phyloP scores from a whole-genome alignment of 1,140 invertebrate genomes.

The Hylyphantes graminicola region DNA sequence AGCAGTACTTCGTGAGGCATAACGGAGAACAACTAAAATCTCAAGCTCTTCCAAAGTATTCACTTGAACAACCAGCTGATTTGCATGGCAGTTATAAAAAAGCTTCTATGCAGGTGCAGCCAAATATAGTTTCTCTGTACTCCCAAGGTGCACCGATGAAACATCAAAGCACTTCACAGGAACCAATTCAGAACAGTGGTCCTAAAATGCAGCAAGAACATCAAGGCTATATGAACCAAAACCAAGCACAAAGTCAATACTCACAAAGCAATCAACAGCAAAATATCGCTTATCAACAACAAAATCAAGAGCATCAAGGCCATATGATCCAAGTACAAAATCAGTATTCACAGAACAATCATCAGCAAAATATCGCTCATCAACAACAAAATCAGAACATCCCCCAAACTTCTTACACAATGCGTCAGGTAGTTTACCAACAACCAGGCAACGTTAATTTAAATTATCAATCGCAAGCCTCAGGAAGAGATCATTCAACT shows the following conservation, averaged over 20 bases:
- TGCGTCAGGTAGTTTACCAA: background rate
- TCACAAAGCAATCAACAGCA: background rate
- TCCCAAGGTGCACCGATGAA: too few species aligned
- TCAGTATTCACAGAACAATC: background rate
- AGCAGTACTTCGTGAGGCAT: too few species aligned
- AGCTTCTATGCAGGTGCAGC: too few species aligned
- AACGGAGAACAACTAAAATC: too few species aligned
- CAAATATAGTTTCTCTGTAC: too few species aligned
- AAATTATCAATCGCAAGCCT: background rate
- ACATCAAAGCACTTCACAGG: background rate
- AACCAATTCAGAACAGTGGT: background rate
- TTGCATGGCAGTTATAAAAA: too few species aligned
- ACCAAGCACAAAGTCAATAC: background rate
- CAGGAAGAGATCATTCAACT: background rate
- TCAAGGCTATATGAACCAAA: background rate
- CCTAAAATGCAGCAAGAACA: slow-evolving; percentile 1
- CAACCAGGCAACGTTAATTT: background rate
- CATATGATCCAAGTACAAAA: background rate
- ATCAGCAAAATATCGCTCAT: background rate
- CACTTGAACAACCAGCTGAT: too few species aligned
- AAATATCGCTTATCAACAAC: slow-evolving; percentile 2
- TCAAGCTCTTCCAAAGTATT: too few species aligned
- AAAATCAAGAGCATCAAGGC: background rate
- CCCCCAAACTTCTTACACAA: background rate
- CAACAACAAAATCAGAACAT: background rate